Percentiles rank a stretch among this genome's conserved stretches.
Conservation (phyloP, 2,113 vertebrate species). For the Gorilla gorilla region DNA sequence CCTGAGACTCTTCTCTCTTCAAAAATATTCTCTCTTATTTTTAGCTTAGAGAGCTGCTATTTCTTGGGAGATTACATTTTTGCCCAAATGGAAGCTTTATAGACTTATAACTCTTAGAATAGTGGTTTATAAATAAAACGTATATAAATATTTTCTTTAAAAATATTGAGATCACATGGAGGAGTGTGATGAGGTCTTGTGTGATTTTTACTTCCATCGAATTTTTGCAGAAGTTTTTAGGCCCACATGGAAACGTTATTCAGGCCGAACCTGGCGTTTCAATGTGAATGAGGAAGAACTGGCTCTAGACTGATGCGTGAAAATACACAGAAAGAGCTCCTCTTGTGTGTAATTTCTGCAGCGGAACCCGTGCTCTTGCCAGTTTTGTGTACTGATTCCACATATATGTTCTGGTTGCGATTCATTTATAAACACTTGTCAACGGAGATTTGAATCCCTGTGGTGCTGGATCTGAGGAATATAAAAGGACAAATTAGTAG, state of each 20-base stretch:
- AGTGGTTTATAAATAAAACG: not conserved
- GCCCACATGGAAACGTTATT: not conserved
- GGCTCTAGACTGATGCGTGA: accelerated
- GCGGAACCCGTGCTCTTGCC: not conserved
- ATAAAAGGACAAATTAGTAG: not conserved
- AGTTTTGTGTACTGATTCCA: not conserved
- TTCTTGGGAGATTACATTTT: not conserved
- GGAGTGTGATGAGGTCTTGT: not conserved
- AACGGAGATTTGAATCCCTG: not conserved
- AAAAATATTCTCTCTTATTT: not conserved
- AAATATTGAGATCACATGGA: not conserved
- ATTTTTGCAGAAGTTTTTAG: not conserved
- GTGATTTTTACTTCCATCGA: not conserved
- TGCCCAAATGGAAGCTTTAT: not conserved
- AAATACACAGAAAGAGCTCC: accelerated
- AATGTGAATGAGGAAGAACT: not conserved
- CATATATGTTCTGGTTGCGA: not conserved
- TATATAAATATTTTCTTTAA: not conserved
- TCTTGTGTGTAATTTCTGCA: not conserved
- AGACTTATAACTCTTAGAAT: not conserved
- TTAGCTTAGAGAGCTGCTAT: not conserved
- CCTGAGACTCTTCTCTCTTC: not conserved
- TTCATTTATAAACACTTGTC: not conserved
- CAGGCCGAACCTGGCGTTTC: accelerated
- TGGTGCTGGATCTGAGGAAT: not conserved